Evolutionary conservation across 1,140 invertebrate genomes (phyloP), one percentile per base, ranked within the genome.

Genomic region (Nasonia giraulti): DNA sequence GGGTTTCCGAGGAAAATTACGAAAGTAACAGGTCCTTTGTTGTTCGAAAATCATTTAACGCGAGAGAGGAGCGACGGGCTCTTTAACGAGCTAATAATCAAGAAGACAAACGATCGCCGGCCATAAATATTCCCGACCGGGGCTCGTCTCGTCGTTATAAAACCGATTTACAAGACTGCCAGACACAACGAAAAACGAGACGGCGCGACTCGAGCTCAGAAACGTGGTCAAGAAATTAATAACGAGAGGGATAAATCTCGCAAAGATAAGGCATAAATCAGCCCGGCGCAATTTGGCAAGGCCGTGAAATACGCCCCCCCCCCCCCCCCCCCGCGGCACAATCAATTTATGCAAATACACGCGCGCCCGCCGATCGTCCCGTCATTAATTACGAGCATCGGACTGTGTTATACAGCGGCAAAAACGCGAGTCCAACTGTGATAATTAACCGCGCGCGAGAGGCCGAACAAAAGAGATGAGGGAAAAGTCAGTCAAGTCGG

Each of bases 271-370:
- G 14, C 23, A 33, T 83, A 83, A 83, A 83, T 83, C 75, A 77
- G 20, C 14, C 17, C 17, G 27, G n/a, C 23, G n/a, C 23, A 66
- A 78, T 50, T 78, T 68, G 66, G 7, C 75, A 37, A 33, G 1
- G 17, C 77, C 1, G 40, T 11, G 37, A 69, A 50, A 77, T 50
- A 37, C 55, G 33, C 20, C 11, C 12, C 50, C n/a, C n/a, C n/a
- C n/a, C n/a, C n/a, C n/a, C n/a, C n/a, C n/a, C n/a, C n/a, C n/a
- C n/a, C n/a, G n/a, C 17, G 73, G 23, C 14, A 77, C 82, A 69
- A 83, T 77, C 81, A 82, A 83, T 77, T 77, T 77, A 83, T 83
- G 82, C 82, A 83, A 83, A 83, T 83, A 11, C 81, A 44, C 23
- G 40, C 47, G 14, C 50, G 55, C 55, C 55, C 50, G 55, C 55